A percentile compares a stretch with the other conserved stretches of the same genome.
Evolutionary conservation across 1,140 invertebrate genomes (phyloP).

Genomic region (Microplitis mediator): DNA sequence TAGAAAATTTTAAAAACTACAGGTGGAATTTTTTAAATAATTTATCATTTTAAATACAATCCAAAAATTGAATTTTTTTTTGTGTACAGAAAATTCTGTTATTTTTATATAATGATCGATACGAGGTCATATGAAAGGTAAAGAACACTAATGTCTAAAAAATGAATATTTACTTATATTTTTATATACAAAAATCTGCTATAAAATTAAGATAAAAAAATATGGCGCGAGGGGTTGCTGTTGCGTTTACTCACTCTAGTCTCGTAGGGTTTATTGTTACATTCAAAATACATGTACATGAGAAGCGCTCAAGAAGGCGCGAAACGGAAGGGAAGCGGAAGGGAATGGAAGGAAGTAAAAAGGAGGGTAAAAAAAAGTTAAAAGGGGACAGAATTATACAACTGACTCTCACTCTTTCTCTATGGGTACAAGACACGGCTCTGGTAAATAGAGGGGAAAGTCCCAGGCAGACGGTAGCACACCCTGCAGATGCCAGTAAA

Average conservation of each 20-base stretch:
- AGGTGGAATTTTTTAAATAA: too few relatives aligned
- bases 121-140: too few relatives aligned
- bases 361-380: slow-evolving; percentile 3
- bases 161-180: too few relatives aligned
- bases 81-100: too few relatives aligned
- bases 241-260: neutral
- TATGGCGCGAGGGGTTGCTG: neutral
- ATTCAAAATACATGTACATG: slow-evolving; percentile 1
- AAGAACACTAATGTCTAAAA: too few relatives aligned
- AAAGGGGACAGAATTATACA: neutral
- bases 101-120: too few relatives aligned
- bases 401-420: slow-evolving; percentile 22
- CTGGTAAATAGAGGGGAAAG: slow-evolving; percentile 7
- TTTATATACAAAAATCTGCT: neutral
- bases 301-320: neutral
- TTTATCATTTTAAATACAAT: too few relatives aligned
- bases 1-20: too few relatives aligned
- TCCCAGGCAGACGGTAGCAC: neutral
- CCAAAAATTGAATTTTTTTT: too few relatives aligned
- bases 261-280: slow-evolving; percentile 41
- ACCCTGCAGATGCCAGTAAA: neutral
- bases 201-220: neutral
- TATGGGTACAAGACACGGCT: neutral
- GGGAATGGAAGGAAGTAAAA: neutral
- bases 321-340: slow-evolving; percentile 19